Conservation (phyloP, 2,797 vertebrate genomes). For the Enteromius radiatus region DNA sequence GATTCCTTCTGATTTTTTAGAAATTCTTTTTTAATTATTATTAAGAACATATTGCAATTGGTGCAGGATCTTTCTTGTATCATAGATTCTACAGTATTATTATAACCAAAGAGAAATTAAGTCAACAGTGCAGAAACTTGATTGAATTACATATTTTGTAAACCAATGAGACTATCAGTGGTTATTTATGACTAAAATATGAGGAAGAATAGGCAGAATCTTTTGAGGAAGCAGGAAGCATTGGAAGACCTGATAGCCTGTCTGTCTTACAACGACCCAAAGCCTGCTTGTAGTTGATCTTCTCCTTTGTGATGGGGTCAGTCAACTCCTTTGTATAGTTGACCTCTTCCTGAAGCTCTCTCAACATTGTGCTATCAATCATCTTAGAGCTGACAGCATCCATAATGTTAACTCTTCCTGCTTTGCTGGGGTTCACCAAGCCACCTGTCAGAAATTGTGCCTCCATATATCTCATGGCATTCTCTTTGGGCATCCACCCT, state of each 20-base stretch:
- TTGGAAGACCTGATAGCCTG: conserved; percentile 80
- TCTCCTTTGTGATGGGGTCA: conserved; percentile 91
- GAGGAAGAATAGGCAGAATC: conserved; percentile 65
- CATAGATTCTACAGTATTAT: neutral
- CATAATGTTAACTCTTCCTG: conserved; percentile 77
- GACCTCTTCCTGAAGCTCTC: conserved; percentile 84
- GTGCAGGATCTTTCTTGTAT: neutral
- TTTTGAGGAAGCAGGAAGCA: conserved; percentile 85
- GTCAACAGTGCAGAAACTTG: conserved; percentile 36
- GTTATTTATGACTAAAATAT: conserved; percentile 53
- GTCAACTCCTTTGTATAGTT: conserved; percentile 85
- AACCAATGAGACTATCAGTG: conserved; percentile 65
- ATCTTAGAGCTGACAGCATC: conserved; percentile 85
- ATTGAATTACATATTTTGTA: conserved; percentile 60
- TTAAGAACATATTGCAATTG: neutral
- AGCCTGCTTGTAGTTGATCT: conserved; percentile 92
- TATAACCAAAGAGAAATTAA: neutral
- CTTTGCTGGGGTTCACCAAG: conserved; percentile 86
- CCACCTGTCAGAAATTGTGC: conserved; percentile 93
- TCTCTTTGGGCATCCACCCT: conserved; percentile 91
- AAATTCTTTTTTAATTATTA: neutral
- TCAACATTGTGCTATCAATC: conserved; percentile 84
- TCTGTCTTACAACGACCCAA: conserved; percentile 88
- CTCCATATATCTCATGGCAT: conserved; percentile 85
- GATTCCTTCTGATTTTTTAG: neutral